phyloP scores from a whole-genome alignment of 2,888 invertebrate genomes.

The Oxystoma pomonae region DNA sequence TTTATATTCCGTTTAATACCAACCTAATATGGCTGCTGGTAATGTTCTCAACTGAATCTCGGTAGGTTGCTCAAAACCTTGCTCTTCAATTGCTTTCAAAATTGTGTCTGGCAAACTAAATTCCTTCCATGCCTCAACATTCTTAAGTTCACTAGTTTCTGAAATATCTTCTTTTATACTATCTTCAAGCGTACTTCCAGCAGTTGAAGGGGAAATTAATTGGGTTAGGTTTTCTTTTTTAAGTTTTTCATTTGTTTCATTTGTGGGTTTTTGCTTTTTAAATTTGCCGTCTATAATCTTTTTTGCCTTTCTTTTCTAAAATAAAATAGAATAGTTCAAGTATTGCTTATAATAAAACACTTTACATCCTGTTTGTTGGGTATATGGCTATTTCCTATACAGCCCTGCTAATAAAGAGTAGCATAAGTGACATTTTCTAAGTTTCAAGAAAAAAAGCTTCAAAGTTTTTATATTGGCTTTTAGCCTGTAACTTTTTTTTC shows the following conservation, averaged over 20 bases:
- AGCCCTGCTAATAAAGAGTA: too few relatives aligned
- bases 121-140: conserved; percentile 15
- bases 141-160: neutral
- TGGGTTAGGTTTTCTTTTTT: conserved; percentile 4
- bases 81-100: conserved; percentile 68
- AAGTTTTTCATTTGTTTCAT: conserved; percentile 13
- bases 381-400: too few relatives aligned
- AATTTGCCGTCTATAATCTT: conserved; percentile 10
- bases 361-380: too few relatives aligned
- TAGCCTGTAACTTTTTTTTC: too few relatives aligned
- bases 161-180: neutral
- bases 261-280: conserved; percentile 22
- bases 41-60: conserved; percentile 80
- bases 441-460: too few relatives aligned
- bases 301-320: conserved; percentile 20
- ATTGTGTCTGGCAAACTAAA: conserved; percentile 47
- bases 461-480: too few relatives aligned
- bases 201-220: conserved; percentile 17
- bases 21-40: conserved; percentile 81
- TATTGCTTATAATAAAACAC: too few relatives aligned
- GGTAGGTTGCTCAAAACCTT: conserved; percentile 79
- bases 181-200: conserved; percentile 12
- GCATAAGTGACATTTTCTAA: too few relatives aligned
- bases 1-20: too few relatives aligned
- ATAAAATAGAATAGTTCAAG: too few relatives aligned